Evolutionary conservation across 2,113 vertebrate species (phyloP).

Genomic region (Scatophagus argus): DNA sequence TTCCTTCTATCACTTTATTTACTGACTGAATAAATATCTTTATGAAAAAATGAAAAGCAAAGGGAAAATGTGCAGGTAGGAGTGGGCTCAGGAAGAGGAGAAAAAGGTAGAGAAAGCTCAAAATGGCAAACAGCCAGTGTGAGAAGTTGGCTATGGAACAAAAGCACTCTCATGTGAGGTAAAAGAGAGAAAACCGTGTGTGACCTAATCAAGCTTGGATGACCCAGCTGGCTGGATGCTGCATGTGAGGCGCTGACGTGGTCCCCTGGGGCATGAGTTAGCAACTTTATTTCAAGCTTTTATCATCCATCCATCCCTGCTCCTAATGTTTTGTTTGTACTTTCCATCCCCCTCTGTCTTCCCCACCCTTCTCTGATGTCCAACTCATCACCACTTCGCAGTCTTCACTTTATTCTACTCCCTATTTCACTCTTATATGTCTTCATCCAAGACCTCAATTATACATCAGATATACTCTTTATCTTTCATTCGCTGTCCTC

Average conservation of each 20-base stretch:
- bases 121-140: background rate
- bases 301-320: conserved; percentile 36
- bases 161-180: conserved; percentile 2
- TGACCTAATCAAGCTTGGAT: conserved; percentile 47
- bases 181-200: conserved; percentile 24
- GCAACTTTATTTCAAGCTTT: conserved; percentile 34
- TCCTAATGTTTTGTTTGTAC: conserved; percentile 47
- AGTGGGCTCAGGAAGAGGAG: background rate
- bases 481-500: conserved; percentile 5
- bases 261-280: conserved; percentile 28
- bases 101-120: background rate
- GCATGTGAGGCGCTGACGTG: conserved; percentile 39
- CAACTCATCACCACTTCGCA: conserved; percentile 19
- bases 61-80: background rate
- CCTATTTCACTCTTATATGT: conserved; percentile 5
- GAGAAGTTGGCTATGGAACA: background rate
- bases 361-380: conserved; percentile 19
- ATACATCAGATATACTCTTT: conserved; percentile 28
- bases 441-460: conserved; percentile 52
- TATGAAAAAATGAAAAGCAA: background rate
- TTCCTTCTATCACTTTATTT: background rate
- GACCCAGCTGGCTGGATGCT: conserved; percentile 13
- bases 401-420: conserved; percentile 1
- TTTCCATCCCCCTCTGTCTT: conserved; percentile 5
- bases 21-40: conserved; percentile 6